A percentile compares a stretch with the other conserved stretches of the same genome.
These are phyloP conservation scores for Pholis gunnellus DNA, from an alignment of 2,113 vertebrate genomes.

Conservation along the genomic window DNA sequence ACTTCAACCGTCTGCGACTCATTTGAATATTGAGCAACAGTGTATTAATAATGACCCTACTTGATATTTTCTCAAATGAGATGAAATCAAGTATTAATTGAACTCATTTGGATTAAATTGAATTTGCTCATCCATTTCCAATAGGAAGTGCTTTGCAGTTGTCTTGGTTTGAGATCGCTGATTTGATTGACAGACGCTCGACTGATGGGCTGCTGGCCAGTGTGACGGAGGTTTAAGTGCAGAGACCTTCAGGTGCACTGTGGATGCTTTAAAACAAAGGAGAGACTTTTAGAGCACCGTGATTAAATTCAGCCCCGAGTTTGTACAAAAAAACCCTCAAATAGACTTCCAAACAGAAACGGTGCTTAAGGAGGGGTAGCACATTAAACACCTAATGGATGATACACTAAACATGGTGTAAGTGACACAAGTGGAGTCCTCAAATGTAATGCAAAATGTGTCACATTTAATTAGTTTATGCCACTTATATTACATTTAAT, in stretches of 20 bases:
- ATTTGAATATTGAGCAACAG: conserved; percentile 12
- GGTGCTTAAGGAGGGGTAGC: conserved; percentile 2
- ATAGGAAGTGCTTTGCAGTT: conserved; percentile 4
- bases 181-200: conserved; percentile 37
- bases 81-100: conserved; percentile 58
- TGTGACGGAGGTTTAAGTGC: not conserved
- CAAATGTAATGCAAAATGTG: conserved; percentile 6
- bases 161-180: conserved; percentile 11
- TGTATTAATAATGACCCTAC: conserved; percentile 4
- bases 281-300: not conserved
- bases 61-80: conserved; percentile 45
- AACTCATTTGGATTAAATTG: conserved; percentile 48
- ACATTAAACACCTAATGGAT: conserved; percentile 17
- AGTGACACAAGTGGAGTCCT: conserved; percentile 12
- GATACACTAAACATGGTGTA: not conserved
- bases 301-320: not conserved
- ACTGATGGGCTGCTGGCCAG: not conserved
- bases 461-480: conserved; percentile 26
- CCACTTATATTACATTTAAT: conserved; percentile 32
- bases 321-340: not conserved
- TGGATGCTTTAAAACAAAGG: not conserved
- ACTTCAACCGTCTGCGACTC: not conserved
- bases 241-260: not conserved
- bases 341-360: not conserved
- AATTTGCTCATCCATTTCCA: conserved; percentile 48